phyloP scores from a whole-genome alignment of 23 tunicate species.

The Styela clava region DNA sequence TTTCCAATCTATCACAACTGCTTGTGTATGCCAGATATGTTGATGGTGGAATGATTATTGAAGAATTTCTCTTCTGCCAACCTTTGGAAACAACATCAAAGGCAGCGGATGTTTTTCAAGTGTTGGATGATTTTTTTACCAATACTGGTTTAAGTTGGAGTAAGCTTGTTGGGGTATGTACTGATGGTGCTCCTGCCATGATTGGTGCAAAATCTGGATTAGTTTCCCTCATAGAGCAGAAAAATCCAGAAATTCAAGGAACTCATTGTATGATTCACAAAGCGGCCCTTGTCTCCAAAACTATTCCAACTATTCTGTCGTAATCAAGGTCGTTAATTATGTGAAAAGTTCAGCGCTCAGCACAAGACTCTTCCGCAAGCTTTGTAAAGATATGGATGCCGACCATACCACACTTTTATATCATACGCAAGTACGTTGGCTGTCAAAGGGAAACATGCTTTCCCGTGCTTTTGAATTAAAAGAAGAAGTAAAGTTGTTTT shows the following conservation, averaged over 20 bases:
- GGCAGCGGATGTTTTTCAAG: slow-evolving; percentile 27
- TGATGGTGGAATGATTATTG: slow-evolving; percentile 3
- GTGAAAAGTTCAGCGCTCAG: slow-evolving; percentile 37
- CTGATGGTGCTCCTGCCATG: slow-evolving; percentile 45
- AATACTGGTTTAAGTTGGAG: slow-evolving; percentile 21
- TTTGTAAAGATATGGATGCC: slow-evolving; percentile 45
- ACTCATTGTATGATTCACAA: slow-evolving; percentile 34
- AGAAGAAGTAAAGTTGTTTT: slow-evolving; percentile 42
- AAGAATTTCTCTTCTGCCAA: slow-evolving; percentile 28
- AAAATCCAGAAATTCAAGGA: slow-evolving; percentile 39
- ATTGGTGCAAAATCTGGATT: slow-evolving; percentile 43
- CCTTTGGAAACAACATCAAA: slow-evolving; percentile 32
- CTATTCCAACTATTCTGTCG: slow-evolving; percentile 46
- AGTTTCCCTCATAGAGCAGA: slow-evolving; percentile 33
- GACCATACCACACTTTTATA: slow-evolving; percentile 40
- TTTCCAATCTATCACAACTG: slow-evolving; percentile 37
- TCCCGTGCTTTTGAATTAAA: slow-evolving; percentile 33
- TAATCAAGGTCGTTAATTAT: slow-evolving; percentile 41
- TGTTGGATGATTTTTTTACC: slow-evolving; percentile 33
- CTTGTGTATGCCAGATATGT: slow-evolving; percentile 5
- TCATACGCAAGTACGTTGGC: slow-evolving; percentile 24
- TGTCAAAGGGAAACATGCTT: slow-evolving; percentile 41
- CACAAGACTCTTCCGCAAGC: slow-evolving; percentile 33
- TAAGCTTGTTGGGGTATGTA: slow-evolving; percentile 4
- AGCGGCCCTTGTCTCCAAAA: slow-evolving; percentile 40